phyloP scores from a whole-genome alignment of 2,888 invertebrate species.

The Apotomis betuletana region DNA sequence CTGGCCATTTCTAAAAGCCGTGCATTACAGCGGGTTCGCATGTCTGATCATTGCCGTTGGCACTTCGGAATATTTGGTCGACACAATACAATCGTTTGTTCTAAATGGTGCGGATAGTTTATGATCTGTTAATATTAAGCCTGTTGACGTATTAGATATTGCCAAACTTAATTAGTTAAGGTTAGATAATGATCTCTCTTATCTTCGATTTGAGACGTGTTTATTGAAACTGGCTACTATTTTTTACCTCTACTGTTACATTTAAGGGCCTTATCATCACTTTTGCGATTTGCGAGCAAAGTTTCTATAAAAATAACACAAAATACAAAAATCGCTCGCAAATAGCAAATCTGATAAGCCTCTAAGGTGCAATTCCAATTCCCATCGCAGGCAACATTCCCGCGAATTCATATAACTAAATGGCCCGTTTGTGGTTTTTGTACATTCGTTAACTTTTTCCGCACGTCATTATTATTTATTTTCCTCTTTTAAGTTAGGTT shows the following conservation, averaged over 20 bases:
- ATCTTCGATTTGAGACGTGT: neutral
- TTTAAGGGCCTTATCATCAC: too few species aligned
- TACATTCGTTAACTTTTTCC: too few species aligned
- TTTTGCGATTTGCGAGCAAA: too few species aligned
- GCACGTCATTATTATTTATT: too few species aligned
- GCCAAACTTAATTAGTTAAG: slow-evolving; percentile 33
- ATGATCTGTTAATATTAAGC: slow-evolving; percentile 46
- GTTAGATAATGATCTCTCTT: slow-evolving; percentile 15
- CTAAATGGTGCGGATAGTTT: slow-evolving; percentile 52
- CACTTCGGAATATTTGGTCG: slow-evolving; percentile 87
- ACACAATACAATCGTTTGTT: slow-evolving; percentile 60
- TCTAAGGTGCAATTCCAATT: too few species aligned
- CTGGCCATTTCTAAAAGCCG: slow-evolving; percentile 88
- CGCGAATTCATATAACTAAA: too few species aligned
- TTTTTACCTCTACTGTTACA: neutral
- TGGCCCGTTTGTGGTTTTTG: too few species aligned
- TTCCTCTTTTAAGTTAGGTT: too few species aligned
- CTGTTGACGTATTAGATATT: slow-evolving; percentile 13
- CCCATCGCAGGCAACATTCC: too few species aligned
- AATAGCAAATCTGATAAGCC: too few species aligned
- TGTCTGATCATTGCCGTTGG: slow-evolving; percentile 86
- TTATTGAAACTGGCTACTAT: neutral
- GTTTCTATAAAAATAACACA: too few species aligned
- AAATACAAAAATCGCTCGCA: too few species aligned
- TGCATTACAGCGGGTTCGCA: slow-evolving; percentile 89